Evolutionary conservation across 2,113 vertebrate genomes (phyloP).

Genomic region (Gnathonemus longibarbis): DNA sequence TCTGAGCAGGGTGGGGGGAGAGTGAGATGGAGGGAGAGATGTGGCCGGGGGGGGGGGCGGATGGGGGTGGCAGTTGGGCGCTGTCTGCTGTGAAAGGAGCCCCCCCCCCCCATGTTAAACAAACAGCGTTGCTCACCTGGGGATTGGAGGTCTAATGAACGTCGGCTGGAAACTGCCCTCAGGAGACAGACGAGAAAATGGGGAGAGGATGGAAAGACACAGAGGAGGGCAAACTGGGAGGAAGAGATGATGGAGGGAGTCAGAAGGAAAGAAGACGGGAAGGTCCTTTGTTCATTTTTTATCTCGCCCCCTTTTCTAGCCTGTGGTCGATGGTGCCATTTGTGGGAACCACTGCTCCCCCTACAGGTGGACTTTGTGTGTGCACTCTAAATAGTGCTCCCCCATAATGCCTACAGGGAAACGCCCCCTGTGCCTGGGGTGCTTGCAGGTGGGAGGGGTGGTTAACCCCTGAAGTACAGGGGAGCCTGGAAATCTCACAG

Average conservation of each 20-base stretch:
- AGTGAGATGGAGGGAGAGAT: conserved; percentile 8
- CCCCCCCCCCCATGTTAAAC: conserved; percentile 29
- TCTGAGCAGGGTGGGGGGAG: not conserved
- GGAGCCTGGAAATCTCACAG: not conserved
- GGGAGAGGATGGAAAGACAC: not conserved
- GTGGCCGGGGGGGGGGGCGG: conserved; percentile 1
- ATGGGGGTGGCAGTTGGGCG: conserved; percentile 21
- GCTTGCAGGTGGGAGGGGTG: not conserved
- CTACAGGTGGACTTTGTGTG: not conserved
- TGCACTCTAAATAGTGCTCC: not conserved
- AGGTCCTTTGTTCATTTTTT: not conserved
- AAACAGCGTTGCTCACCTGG: not conserved
- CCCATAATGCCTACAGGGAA: not conserved
- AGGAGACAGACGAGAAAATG: not conserved
- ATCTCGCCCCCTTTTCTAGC: not conserved
- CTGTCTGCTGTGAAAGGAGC: conserved; percentile 25
- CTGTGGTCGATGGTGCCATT: not conserved
- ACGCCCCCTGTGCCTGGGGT: not conserved
- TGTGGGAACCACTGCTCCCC: not conserved
- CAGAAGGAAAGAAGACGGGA: not conserved
- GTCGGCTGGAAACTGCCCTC: not conserved
- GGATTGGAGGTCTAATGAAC: conserved; percentile 27
- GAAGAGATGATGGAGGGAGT: not conserved
- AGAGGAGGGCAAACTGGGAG: not conserved
- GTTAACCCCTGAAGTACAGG: not conserved